Evolutionary conservation across 2,113 vertebrate species (phyloP).

Genomic region (Hylia prasina): DNA sequence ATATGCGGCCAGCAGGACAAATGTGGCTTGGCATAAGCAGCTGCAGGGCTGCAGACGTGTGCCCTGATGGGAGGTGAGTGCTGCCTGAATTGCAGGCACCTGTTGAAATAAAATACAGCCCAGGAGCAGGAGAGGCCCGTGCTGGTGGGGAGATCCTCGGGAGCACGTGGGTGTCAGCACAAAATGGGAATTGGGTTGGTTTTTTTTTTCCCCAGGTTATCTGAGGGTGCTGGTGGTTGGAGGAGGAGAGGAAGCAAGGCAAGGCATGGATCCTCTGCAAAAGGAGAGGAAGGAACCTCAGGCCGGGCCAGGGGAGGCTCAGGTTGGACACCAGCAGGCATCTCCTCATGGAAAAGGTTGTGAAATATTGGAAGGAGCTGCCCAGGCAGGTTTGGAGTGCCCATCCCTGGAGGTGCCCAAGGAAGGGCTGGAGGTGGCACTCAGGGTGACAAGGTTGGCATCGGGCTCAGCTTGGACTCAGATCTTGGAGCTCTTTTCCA

Average conservation of each 20-base stretch:
- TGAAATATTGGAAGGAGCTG: not conserved
- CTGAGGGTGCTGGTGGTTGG: not conserved
- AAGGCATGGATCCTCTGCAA: not conserved
- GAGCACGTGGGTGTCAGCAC: not conserved
- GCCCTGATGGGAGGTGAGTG: conserved; percentile 35
- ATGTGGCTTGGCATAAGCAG: conserved; percentile 22
- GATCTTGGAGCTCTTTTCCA: not conserved
- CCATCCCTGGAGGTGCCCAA: not conserved
- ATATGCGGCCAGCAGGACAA: not conserved
- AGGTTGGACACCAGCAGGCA: fast-evolving
- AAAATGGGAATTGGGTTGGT: not conserved
- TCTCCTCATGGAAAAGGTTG: not conserved
- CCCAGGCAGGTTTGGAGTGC: not conserved
- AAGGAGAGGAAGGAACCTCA: not conserved
- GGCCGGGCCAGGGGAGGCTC: fast-evolving
- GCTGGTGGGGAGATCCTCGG: not conserved
- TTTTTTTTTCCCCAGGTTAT: not conserved
- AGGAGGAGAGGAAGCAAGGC: not conserved
- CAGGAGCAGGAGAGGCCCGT: not conserved
- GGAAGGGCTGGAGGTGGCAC: not conserved
- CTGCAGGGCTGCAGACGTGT: conserved; percentile 46
- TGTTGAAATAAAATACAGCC: conserved; percentile 49
- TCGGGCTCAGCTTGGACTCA: fast-evolving
- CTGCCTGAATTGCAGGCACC: conserved; percentile 26
- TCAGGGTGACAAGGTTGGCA: no score